A percentile compares a stretch with the other conserved stretches of the same genome.
These are phyloP conservation scores for Eudemis profundana DNA, from an alignment of 2,888 invertebrate genomes.

Conservation along the genomic window DNA sequence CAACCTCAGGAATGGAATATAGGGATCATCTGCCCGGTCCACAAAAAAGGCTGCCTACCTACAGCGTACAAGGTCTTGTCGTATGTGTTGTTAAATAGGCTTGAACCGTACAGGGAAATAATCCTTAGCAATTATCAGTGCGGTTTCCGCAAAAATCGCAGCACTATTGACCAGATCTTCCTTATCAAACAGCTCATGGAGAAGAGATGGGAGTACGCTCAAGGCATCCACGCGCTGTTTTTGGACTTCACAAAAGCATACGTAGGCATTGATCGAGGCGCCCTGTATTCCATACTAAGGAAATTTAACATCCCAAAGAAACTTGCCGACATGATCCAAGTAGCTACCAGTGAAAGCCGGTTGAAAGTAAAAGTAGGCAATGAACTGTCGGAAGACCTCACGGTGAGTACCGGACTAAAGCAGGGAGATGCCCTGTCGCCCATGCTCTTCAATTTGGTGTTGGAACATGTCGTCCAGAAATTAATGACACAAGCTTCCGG, in stretches of 20 bases:
- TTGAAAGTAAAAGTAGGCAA: background rate
- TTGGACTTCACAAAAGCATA: conserved; percentile 5
- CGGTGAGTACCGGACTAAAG: conserved; percentile 34
- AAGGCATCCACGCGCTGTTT: conserved; percentile 32
- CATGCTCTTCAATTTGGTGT: conserved; percentile 24
- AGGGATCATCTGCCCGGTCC: background rate
- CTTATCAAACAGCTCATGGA: conserved; percentile 56
- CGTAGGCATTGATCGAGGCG: background rate
- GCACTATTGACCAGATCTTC: conserved; percentile 2
- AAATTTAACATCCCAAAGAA: background rate
- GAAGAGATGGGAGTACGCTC: conserved; percentile 55
- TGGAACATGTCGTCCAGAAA: conserved; percentile 1
- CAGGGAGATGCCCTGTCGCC: conserved; percentile 37
- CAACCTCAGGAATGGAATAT: background rate
- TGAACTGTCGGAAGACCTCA: conserved; percentile 30
- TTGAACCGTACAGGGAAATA: background rate
- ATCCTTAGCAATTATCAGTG: background rate
- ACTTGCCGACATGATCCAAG: conserved; percentile 1
- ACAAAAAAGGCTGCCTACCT: background rate
- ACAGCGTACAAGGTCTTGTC: conserved; percentile 3
- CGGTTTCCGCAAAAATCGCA: background rate
- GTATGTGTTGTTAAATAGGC: background rate
- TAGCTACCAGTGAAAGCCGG: background rate
- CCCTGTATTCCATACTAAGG: conserved; percentile 6
- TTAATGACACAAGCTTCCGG: background rate